A percentile compares a stretch with the other conserved stretches of the same genome.
Conservation (phyloP, 2,888 invertebrate species). For the Drosophila testacea region DNA sequence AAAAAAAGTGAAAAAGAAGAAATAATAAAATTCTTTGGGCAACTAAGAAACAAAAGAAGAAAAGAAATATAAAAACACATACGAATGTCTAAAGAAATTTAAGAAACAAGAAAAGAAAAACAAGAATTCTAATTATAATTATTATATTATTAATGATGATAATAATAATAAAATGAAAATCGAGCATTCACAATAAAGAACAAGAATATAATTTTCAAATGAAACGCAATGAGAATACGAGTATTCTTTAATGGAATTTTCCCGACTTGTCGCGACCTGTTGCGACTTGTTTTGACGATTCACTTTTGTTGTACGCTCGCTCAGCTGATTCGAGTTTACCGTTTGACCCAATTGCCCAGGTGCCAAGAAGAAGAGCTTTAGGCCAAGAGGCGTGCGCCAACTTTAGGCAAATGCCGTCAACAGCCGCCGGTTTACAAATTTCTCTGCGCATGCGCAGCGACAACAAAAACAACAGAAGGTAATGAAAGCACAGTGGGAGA, state of each 20-base stretch:
- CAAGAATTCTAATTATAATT: constrained; percentile 5
- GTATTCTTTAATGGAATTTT: constrained; percentile 1
- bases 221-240: neutral
- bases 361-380: constrained; percentile 21
- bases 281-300: constrained; percentile 26
- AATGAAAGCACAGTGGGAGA: neutral
- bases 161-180: constrained; percentile 31
- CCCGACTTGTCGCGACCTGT: constrained; percentile 17
- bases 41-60: constrained; percentile 2
- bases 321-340: constrained; percentile 66
- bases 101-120: neutral
- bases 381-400: constrained; percentile 19
- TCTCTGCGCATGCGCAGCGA: constrained; percentile 40
- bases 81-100: constrained; percentile 15
- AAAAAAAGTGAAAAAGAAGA: constrained; percentile 8
- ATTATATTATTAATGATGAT: constrained; percentile 13
- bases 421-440: constrained; percentile 56
- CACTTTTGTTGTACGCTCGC: constrained; percentile 27
- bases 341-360: constrained; percentile 68
- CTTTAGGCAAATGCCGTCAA: constrained; percentile 33
- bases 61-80: constrained; percentile 18
- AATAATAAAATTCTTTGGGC: constrained; percentile 4
- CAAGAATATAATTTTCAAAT: constrained; percentile 49
- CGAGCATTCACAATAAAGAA: constrained; percentile 55
- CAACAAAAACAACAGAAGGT: neutral